Conservation (phyloP, 2,888 invertebrate species). For the Odontocolon sp. region DNA sequence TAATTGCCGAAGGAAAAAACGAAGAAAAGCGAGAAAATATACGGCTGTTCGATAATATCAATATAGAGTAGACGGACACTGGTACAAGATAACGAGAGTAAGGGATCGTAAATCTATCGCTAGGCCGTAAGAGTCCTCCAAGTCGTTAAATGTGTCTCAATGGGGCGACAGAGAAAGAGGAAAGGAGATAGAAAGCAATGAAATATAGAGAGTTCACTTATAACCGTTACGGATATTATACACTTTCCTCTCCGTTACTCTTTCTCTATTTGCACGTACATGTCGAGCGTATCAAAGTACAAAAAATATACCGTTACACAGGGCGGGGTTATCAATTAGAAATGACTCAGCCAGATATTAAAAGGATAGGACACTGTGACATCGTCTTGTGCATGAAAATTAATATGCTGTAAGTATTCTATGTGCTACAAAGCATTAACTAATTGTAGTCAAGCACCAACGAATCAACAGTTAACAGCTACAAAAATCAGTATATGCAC, state of each 20-base stretch:
- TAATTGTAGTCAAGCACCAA: no score
- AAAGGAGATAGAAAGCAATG: not conserved
- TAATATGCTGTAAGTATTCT: no score
- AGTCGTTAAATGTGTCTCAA: conserved; percentile 54
- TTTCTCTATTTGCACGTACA: conserved; percentile 10
- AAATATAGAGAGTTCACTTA: not conserved
- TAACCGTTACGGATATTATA: conserved; percentile 34
- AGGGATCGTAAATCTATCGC: conserved; percentile 45
- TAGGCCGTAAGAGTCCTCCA: conserved; percentile 22
- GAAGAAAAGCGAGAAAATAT: conserved; percentile 14
- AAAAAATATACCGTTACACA: conserved; percentile 22
- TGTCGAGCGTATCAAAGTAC: not conserved
- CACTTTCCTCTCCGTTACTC: conserved; percentile 9
- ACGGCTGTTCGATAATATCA: conserved; percentile 26
- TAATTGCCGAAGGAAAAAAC: not conserved
- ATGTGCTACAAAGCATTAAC: no score
- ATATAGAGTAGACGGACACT: conserved; percentile 25
- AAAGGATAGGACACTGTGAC: no score
- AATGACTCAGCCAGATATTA: conserved; percentile 19
- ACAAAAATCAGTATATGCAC: no score
- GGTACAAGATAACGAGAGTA: conserved; percentile 44
- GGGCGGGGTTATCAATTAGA: conserved; percentile 30
- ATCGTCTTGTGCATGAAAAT: no score
- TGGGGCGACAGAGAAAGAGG: conserved; percentile 22
- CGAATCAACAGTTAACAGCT: no score